Evolutionary conservation across 2,797 vertebrate species (phyloP), one percentile per base, ranked within the genome.

Genomic region (Capromys pilorides): DNA sequence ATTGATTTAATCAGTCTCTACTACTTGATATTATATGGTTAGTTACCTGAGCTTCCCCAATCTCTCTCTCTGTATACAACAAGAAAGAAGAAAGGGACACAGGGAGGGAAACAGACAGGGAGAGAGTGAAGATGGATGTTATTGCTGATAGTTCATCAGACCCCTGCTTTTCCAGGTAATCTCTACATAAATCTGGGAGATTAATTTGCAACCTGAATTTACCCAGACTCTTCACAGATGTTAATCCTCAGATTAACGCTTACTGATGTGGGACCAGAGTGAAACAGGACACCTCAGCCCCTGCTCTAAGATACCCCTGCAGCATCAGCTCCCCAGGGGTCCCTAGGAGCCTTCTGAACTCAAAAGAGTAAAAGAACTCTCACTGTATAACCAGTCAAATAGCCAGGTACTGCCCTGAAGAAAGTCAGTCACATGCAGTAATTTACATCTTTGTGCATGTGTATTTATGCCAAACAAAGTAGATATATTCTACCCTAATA

Each of bases 181-280:
- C 62, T 82, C 77, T 62, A 94, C 59, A 78, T 36, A 45, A 87
- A 82, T 71, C 88, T 82, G 36, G n/a, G 14, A 86, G 81, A 92
- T 84, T 90, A 79, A 81, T 24, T 61, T 94, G 66, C 36, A 95
- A 79, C 73, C 64, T 41, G 33, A 86, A 73, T 80, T 64, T 87
- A 18, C 67, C 67, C 45, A 77, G 82, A 66, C 80, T 64, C 71
- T 89, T 94, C 78, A 82, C 61, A 93, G 81, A 82, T 82, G 39
- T 79, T 41, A 86, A 67, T n/a, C 88, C 45, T 82, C 61, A 77
- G 92, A 73, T 94, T 85, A 86, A 94, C 51, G 89, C 45, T 82
- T 67, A 80, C 5, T 81, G 39, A 59, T 62, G 8, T 1, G 67
- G n/a, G 24, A n/a, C 73, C 45, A 39, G 28, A 57, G 33, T 49